These are phyloP conservation scores for Neodiprion fabricii DNA, from an alignment of 1,140 invertebrate genomes.

Conservation along the genomic window DNA sequence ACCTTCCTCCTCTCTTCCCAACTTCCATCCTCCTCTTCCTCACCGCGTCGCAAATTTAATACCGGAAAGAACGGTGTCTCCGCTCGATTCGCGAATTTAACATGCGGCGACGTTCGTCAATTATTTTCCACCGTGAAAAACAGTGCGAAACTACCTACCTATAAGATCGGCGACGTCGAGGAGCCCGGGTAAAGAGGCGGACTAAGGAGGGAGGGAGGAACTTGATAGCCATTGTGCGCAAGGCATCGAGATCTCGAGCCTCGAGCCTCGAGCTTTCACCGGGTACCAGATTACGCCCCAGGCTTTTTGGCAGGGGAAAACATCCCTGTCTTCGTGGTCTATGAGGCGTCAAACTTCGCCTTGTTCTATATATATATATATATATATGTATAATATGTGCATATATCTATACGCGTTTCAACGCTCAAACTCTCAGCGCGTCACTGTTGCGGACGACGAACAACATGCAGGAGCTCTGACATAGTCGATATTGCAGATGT, in stretches of 20 bases:
- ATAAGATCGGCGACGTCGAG: not conserved
- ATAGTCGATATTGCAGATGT: no score
- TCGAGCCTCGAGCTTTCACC: not conserved
- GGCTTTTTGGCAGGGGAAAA: not conserved
- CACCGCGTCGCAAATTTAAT: no score
- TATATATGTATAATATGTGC: not conserved
- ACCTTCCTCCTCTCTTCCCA: not conserved
- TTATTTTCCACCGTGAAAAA: no score
- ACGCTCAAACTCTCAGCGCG: no score
- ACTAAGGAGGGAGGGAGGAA: not conserved
- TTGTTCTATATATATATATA: not conserved
- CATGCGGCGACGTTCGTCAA: no score
- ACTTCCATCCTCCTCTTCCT: not conserved
- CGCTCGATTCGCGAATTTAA: no score
- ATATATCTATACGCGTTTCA: no score
- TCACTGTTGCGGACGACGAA: no score
- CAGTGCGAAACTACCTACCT: not conserved
- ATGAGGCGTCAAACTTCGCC: not conserved
- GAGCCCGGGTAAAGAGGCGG: not conserved
- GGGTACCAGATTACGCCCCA: not conserved
- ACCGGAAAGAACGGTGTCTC: no score
- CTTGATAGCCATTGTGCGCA: not conserved
- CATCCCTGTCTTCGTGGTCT: no score
- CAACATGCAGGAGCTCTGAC: no score
- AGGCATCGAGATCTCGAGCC: not conserved